These are phyloP conservation scores for Chouioia cunea DNA, from an alignment of 2,888 invertebrate genomes.

Conservation along the genomic window DNA sequence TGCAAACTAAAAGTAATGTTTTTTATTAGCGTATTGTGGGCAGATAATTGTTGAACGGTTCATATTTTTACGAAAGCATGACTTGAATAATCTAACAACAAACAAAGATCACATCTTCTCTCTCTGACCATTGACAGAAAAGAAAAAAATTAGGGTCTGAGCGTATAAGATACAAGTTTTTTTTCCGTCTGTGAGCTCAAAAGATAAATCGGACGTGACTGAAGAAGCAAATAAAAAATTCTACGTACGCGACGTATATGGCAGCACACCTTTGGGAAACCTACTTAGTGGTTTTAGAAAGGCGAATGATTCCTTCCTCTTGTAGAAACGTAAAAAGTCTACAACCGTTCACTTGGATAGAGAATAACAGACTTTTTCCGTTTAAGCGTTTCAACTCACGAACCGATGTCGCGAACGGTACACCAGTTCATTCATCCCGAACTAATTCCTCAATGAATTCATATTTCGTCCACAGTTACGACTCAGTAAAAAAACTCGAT, in stretches of 20 bases:
- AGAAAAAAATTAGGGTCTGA: background rate
- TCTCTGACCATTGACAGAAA: background rate
- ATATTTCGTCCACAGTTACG: no score
- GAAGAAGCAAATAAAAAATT: background rate
- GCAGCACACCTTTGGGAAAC: constrained; percentile 29
- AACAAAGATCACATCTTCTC: constrained; percentile 3
- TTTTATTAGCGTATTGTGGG: no score
- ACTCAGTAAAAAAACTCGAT: no score
- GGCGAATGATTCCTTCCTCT: constrained; percentile 54
- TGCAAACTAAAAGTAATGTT: no score
- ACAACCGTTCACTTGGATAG: constrained; percentile 52
- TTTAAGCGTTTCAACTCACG: constrained; percentile 34
- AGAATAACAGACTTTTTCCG: constrained; percentile 52
- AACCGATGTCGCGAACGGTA: constrained; percentile 4
- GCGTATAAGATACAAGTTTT: background rate
- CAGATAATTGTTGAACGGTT: no score
- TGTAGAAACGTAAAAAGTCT: constrained; percentile 49
- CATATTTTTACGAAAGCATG: background rate
- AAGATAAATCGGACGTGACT: constrained; percentile 10
- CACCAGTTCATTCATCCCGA: constrained; percentile 16
- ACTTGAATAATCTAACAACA: background rate
- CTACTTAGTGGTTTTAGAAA: constrained; percentile 56
- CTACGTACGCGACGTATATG: constrained; percentile 16
- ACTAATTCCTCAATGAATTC: constrained; percentile 1
- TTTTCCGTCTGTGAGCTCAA: background rate